Conservation (phyloP, 92 coral and sea anemone species). For the Parazoanthus atlanticus region DNA sequence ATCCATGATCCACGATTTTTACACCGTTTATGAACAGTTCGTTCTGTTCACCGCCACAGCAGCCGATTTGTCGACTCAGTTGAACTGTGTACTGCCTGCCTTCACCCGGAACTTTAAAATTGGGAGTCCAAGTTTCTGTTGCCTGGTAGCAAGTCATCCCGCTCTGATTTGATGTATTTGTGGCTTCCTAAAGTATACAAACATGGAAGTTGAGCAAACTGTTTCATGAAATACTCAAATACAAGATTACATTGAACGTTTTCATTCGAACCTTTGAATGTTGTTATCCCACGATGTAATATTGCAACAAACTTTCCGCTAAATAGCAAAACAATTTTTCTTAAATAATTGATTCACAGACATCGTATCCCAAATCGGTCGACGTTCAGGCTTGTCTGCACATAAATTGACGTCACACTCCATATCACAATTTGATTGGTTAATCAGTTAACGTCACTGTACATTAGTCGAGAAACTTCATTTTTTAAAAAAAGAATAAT, state of each 20-base stretch:
- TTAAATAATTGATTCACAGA: background rate
- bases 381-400: no score
- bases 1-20: slow-evolving; percentile 36
- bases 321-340: no score
- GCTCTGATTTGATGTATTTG: background rate
- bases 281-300: background rate
- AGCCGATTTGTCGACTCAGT: slow-evolving; percentile 49
- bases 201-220: no score
- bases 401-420: no score
- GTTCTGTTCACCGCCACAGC: slow-evolving; percentile 51
- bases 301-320: background rate
- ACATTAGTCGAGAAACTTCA: no score
- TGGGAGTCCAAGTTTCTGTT: slow-evolving; percentile 55
- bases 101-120: slow-evolving; percentile 38
- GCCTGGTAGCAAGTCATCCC: slow-evolving; percentile 6
- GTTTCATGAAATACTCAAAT: no score
- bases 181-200: background rate
- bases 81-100: slow-evolving; percentile 48
- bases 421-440: no score
- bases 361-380: no score
- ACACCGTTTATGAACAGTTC: slow-evolving; percentile 56
- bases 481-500: no score
- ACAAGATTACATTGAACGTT: no score
- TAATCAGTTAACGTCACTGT: no score
- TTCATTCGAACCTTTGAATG: background rate